phyloP scores from a whole-genome alignment of 1,140 invertebrate species.

The Oryctes rhinoceros region DNA sequence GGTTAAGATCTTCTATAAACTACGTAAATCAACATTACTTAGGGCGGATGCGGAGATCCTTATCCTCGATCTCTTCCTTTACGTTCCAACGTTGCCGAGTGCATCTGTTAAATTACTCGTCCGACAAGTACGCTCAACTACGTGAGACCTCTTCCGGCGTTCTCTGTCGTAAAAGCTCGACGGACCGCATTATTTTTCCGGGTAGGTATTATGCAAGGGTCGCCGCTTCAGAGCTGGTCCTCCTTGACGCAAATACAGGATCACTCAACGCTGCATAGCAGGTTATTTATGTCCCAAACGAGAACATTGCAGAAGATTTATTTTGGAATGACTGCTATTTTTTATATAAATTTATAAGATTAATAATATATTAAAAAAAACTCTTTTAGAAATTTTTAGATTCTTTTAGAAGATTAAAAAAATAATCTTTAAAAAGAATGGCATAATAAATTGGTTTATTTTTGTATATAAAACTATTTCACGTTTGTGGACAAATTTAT shows the following conservation, averaged over 20 bases:
- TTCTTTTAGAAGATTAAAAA: no score
- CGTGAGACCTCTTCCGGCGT: conserved; percentile 14
- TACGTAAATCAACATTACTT: conserved; percentile 1
- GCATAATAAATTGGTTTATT: no score
- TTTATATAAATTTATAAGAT: no score
- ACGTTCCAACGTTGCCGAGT: neutral
- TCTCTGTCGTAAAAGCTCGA: neutral
- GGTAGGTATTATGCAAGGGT: conserved; percentile 21
- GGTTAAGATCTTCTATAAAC: neutral
- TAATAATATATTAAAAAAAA: no score
- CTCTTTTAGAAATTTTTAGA: no score
- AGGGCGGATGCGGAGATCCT: neutral
- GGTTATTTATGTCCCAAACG: neutral
- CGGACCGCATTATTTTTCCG: neutral
- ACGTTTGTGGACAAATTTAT: no score
- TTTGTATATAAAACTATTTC: no score
- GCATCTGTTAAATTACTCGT: conserved; percentile 7
- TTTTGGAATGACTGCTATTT: no score
- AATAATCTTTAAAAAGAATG: no score
- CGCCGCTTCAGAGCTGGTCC: neutral
- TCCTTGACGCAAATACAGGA: neutral
- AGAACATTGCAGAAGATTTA: neutral
- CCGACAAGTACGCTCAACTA: neutral
- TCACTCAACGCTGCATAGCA: neutral
- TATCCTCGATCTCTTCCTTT: neutral